A percentile compares a stretch with the other conserved stretches of the same genome.
Evolutionary conservation across 2,888 invertebrate species (phyloP).

Genomic region (Tinea pellionella): DNA sequence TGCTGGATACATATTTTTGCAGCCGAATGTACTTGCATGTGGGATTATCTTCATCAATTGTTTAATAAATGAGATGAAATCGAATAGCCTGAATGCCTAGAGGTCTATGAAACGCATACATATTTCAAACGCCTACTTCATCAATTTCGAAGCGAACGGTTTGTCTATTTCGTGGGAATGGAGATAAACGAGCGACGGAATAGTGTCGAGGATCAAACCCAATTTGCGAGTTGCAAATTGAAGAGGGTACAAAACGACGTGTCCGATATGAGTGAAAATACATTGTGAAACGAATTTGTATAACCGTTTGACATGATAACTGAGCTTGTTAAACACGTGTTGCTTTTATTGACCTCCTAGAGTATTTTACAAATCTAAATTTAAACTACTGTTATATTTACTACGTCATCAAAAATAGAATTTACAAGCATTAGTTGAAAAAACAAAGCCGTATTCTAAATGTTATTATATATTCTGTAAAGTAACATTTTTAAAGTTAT

Average conservation of each 20-base stretch:
- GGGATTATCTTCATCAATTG: not conserved
- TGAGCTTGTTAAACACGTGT: slow-evolving; percentile 1
- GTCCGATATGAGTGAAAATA: slow-evolving; percentile 12
- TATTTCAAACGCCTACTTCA: slow-evolving; percentile 20
- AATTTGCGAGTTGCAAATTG: slow-evolving; percentile 48
- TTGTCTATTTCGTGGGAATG: slow-evolving; percentile 40
- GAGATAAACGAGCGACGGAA: slow-evolving; percentile 50
- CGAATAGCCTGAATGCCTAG: not conserved
- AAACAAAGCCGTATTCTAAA: too few species aligned
- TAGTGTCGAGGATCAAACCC: slow-evolving; percentile 51
- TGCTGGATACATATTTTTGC: too few species aligned
- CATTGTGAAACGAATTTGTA: slow-evolving; percentile 10
- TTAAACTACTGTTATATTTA: too few species aligned
- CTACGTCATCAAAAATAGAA: too few species aligned
- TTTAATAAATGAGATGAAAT: not conserved
- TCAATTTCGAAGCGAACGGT: slow-evolving; percentile 27
- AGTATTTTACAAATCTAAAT: not conserved
- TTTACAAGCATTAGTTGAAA: too few species aligned
- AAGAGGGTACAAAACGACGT: slow-evolving; percentile 27
- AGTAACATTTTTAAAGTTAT: too few species aligned
- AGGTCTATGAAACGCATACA: slow-evolving; percentile 13
- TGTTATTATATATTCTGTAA: too few species aligned
- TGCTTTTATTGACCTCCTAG: not conserved
- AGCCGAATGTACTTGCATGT: not conserved
- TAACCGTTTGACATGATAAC: slow-evolving; percentile 2